Percentiles rank a stretch among this genome's conserved stretches.
Conservation (phyloP, 1,140 invertebrate species). For the Dreissena polymorpha region DNA sequence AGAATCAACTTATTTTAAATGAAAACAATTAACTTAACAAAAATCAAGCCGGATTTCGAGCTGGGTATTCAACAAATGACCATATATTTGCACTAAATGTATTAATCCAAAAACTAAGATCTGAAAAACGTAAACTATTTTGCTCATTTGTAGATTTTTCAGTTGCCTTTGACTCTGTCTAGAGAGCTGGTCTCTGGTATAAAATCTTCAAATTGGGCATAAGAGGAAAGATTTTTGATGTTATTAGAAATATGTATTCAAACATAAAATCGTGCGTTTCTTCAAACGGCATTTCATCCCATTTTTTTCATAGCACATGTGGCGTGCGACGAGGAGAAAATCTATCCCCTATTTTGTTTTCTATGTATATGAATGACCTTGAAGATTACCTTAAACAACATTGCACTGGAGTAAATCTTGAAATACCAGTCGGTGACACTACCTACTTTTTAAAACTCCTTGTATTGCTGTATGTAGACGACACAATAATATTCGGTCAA, state of each 20-base stretch:
- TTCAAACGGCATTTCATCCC: background rate
- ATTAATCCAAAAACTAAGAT: background rate
- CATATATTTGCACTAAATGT: constrained; percentile 3
- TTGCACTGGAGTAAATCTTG: background rate
- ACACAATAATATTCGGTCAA: constrained; percentile 10
- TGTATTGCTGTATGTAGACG: constrained; percentile 33
- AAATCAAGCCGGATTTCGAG: constrained; percentile 29
- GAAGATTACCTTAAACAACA: background rate
- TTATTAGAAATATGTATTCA: constrained; percentile 12
- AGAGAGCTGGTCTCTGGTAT: no score
- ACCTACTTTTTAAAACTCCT: constrained; percentile 11
- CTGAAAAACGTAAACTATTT: no score
- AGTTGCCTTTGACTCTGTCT: no score
- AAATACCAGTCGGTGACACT: background rate
- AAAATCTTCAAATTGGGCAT: no score
- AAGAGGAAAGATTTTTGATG: background rate
- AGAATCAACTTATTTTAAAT: constrained; percentile 10
- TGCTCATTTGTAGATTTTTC: no score
- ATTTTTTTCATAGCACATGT: background rate
- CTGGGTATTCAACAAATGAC: constrained; percentile 1
- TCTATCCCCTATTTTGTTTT: constrained; percentile 24
- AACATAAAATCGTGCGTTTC: constrained; percentile 21
- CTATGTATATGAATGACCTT: constrained; percentile 19
- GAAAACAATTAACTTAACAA: background rate
- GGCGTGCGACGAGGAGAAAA: constrained; percentile 18